Percentiles rank a stretch among this genome's conserved stretches.
These are phyloP conservation scores for Iselma pallidipennis DNA, from an alignment of 2,888 invertebrate species.

Conservation along the genomic window DNA sequence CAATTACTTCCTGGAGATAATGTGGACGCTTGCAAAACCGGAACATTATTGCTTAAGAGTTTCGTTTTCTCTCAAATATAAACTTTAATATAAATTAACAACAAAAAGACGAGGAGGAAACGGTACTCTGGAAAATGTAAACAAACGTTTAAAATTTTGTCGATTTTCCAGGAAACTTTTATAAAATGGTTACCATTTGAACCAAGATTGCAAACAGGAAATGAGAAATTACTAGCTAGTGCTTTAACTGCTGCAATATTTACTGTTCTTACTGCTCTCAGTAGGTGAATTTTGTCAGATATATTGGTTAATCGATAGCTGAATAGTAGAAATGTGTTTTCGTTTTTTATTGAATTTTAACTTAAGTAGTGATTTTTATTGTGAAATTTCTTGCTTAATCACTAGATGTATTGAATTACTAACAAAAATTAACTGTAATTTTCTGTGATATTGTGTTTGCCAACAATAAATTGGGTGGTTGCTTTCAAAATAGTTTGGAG, in stretches of 20 bases:
- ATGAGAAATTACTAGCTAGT: conserved; percentile 8
- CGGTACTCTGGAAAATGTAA: background rate
- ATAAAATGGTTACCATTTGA: conserved; percentile 3
- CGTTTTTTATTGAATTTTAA: background rate
- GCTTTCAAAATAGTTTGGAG: background rate
- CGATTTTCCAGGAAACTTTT: background rate
- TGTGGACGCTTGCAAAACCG: background rate
- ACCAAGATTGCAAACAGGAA: conserved; percentile 9
- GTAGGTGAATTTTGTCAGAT: background rate
- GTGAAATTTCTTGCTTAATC: too few relatives aligned
- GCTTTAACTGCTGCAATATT: conserved; percentile 2
- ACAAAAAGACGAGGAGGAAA: background rate
- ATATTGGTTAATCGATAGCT: background rate
- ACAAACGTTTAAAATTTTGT: background rate
- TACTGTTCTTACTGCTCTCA: background rate
- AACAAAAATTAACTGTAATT: background rate
- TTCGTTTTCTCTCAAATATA: background rate
- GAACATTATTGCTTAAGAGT: background rate
- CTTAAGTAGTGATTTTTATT: background rate
- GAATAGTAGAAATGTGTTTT: background rate
- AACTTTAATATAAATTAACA: background rate
- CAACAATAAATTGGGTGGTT: background rate
- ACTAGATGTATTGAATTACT: too few relatives aligned
- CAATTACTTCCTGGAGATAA: background rate
- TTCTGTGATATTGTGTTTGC: background rate